A percentile compares a stretch with the other conserved stretches of the same genome.
Evolutionary conservation across 2,113 vertebrate genomes (phyloP).

Genomic region (Elanus axillaris): DNA sequence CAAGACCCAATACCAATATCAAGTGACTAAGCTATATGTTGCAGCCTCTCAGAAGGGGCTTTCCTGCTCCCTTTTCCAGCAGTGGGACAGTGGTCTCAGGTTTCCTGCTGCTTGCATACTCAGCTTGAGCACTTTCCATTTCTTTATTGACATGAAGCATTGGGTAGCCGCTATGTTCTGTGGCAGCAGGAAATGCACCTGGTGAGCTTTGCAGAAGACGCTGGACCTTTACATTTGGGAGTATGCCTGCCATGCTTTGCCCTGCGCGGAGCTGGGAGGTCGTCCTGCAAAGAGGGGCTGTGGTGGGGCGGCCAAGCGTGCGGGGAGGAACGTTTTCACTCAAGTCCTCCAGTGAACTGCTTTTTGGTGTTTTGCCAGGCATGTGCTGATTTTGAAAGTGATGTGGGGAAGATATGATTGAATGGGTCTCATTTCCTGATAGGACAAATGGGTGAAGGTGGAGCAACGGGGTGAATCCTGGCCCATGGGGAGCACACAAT

Average conservation of each 20-base stretch:
- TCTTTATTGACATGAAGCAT: fast-evolving
- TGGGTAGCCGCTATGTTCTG: not conserved
- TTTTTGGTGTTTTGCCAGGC: not conserved
- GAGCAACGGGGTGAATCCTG: fast-evolving
- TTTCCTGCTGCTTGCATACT: not conserved
- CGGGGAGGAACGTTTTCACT: fast-evolving
- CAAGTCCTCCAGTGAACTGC: fast-evolving
- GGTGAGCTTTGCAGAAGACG: not conserved
- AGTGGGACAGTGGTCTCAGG: not conserved
- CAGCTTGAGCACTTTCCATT: fast-evolving
- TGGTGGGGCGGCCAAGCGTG: not conserved
- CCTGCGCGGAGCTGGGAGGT: fast-evolving
- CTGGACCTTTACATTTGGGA: not conserved
- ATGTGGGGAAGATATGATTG: not conserved
- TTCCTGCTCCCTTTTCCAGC: not conserved
- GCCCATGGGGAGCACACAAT: not conserved
- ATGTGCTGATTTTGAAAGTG: not conserved
- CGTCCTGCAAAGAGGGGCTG: not conserved
- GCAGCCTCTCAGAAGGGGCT: not conserved
- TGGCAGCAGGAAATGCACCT: not conserved
- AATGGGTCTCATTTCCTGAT: not conserved
- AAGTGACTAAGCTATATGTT: not conserved
- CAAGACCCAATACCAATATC: not conserved
- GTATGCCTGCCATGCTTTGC: fast-evolving
- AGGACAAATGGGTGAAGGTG: not conserved